phyloP scores from a whole-genome alignment of 1,140 invertebrate genomes.

The Bactericera cockerelli region DNA sequence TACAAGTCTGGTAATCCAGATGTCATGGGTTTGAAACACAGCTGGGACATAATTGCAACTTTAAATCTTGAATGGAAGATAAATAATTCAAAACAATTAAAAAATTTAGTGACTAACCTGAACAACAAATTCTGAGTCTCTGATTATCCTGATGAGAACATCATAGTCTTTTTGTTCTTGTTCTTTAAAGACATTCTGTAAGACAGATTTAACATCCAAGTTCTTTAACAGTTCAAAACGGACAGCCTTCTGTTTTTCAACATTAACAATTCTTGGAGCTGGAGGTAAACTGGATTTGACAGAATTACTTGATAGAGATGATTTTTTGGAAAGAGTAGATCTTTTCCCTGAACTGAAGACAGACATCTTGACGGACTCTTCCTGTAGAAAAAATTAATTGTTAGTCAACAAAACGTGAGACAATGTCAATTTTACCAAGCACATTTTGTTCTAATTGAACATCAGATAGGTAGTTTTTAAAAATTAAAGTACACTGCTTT shows the following conservation, averaged over 20 bases:
- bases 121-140: background rate
- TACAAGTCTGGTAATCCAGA: no score
- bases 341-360: conserved; percentile 1
- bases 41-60: no score
- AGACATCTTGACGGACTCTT: background rate
- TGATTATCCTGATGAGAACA: background rate
- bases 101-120: no score
- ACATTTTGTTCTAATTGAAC: no score
- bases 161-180: conserved; percentile 6
- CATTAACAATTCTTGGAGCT: background rate
- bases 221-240: background rate
- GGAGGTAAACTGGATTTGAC: background rate
- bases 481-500: no score
- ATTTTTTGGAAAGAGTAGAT: background rate
- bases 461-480: no score
- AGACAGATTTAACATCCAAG: background rate
- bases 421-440: no score
- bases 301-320: background rate
- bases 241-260: background rate
- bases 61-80: no score
- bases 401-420: no score
- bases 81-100: no score
- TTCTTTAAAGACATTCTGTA: background rate
- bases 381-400: no score
- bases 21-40: no score